Base-by-base conservation (phyloP, 2,797 vertebrate genomes). In the Poecilia picta region DNA sequence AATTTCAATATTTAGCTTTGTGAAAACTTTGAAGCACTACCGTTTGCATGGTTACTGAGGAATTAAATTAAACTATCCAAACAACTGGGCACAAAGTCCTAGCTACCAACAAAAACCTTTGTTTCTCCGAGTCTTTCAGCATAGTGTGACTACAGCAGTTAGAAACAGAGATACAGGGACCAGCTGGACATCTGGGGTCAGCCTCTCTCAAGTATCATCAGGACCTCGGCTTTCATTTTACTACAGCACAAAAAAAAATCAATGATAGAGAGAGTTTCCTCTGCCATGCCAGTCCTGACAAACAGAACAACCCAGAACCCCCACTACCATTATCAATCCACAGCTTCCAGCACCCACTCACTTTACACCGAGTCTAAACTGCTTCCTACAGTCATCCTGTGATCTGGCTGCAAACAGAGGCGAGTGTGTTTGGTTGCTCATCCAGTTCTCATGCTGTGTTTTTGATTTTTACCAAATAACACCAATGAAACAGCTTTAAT, bases 171-270 rank as follows among this genome's bases (percentile, higher is more conserved):
- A 46, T 11, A 45, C n/a, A 31, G 28, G 3, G 8, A 8, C 15
- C 72, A 62, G 45, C 72, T 76, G n/a, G 6, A 23, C 43, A 64
- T 46, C 0, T 20, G 5, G 43, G 11, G 46, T 80, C 23, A 68
- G 66, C 20, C 1, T 8, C 68, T 81, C 7, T 74, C 36, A 25
- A 39, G 36, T 43, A 75, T 28, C 71, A n/a, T 31, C 0, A 76
- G 57, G 46, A 77, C 72, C 76, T 72, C 45, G 81, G 33, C 82
- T 68, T 46, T 75, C 73, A 83, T 57, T 80, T 73, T 75, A 43
- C 72, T 8, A 16, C 81, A 73, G 72, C 82, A 80, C 79, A 86
- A 76, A 87, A 76, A 41, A 85, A 68, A 88, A 92, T 91, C 88
- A 89, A 87, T 89, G 77, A 25, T 43, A 47, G 55, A 62, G 47